Conservation (phyloP, 2,797 vertebrate genomes). For the Gobio occitaniae region DNA sequence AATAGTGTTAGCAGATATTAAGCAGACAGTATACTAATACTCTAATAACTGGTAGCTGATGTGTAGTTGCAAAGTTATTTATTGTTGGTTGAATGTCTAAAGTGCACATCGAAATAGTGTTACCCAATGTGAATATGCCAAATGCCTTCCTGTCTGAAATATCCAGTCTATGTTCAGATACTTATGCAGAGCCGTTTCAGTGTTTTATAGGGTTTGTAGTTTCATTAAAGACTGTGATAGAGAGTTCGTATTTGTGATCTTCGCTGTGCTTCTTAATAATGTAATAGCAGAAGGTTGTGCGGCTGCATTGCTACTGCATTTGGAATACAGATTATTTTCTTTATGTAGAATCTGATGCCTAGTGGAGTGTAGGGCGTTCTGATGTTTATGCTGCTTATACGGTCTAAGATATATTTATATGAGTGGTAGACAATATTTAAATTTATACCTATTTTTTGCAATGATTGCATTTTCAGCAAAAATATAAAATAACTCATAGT, state of each 20-base stretch:
- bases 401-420: not conserved
- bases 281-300: constrained; percentile 5
- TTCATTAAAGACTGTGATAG: constrained; percentile 5
- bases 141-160: not conserved
- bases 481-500: not conserved
- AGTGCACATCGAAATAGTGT: not conserved
- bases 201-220: not conserved
- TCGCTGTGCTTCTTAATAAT: constrained; percentile 21
- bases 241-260: constrained; percentile 4
- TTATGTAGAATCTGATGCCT: not conserved
- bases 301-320: constrained; percentile 5
- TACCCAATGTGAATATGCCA: not conserved
- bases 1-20: not conserved
- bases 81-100: not conserved
- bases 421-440: not conserved
- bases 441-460: not conserved
- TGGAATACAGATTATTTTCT: constrained; percentile 44
- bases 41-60: not conserved
- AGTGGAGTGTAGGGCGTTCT: not conserved
- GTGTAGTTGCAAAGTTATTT: not conserved
- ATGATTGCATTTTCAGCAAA: not conserved
- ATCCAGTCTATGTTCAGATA: not conserved
- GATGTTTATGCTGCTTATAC: too few relatives aligned
- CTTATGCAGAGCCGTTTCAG: not conserved
- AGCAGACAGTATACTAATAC: not conserved